These are phyloP conservation scores for Agonum fuliginosum DNA, from an alignment of 2,888 invertebrate genomes.

Conservation along the genomic window DNA sequence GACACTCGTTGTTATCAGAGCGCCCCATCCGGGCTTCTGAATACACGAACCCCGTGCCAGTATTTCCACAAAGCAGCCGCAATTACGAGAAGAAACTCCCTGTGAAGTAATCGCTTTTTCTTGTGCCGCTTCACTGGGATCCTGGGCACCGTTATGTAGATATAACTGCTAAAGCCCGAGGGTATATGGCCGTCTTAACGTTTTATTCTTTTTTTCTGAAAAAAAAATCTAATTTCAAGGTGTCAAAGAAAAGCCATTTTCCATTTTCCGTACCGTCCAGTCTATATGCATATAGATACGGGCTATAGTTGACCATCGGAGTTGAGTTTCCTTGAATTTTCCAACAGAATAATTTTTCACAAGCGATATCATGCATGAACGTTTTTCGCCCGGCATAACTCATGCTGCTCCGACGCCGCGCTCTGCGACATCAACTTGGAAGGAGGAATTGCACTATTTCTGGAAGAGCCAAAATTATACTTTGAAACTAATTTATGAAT, in stretches of 20 bases:
- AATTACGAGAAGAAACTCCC: constrained; percentile 59
- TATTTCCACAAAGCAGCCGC: constrained; percentile 63
- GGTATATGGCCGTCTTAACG: constrained; percentile 70
- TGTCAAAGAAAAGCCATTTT: constrained; percentile 75
- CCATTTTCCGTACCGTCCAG: constrained; percentile 70
- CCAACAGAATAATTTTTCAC: constrained; percentile 60
- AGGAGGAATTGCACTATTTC: too few relatives aligned
- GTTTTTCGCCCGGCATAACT: constrained; percentile 55
- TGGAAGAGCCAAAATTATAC: too few relatives aligned
- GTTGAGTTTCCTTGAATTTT: constrained; percentile 60
- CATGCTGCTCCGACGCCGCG: constrained; percentile 16
- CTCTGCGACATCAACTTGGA: too few relatives aligned
- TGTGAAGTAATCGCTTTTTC: constrained; percentile 47
- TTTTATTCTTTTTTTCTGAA: constrained; percentile 70
- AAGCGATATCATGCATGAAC: constrained; percentile 60
- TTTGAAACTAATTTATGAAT: too few relatives aligned
- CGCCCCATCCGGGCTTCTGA: constrained; percentile 65
- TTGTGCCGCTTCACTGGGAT: constrained; percentile 65
- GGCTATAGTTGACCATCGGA: constrained; percentile 59
- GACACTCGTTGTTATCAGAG: constrained; percentile 66
- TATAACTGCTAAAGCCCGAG: constrained; percentile 70
- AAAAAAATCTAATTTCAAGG: constrained; percentile 74
- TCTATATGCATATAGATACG: constrained; percentile 70
- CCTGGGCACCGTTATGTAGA: constrained; percentile 68
- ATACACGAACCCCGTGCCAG: constrained; percentile 64